Evolutionary conservation across 2,797 vertebrate species (phyloP).

Genomic region (Crocidura indochinensis): DNA sequence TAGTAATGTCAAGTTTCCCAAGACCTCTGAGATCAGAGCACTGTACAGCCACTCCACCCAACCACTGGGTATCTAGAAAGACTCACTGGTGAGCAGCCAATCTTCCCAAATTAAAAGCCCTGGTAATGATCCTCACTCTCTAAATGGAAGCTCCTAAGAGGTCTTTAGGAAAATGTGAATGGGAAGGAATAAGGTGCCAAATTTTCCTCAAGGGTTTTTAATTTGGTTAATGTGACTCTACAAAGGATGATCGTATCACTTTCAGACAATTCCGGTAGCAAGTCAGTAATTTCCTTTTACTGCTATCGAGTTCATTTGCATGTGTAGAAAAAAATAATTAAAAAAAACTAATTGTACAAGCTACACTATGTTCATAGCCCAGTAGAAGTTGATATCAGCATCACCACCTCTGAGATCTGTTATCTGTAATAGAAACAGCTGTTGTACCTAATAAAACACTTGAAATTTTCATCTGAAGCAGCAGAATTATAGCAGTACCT

Average conservation of each 20-base stretch:
- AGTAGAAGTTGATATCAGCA: conserved; percentile 84
- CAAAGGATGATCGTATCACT: conserved; percentile 80
- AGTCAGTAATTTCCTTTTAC: conserved; percentile 89
- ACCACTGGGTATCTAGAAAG: conserved; percentile 35
- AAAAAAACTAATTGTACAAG: conserved; percentile 84
- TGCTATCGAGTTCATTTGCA: conserved; percentile 87
- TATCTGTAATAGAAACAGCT: conserved; percentile 89
- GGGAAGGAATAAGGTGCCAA: conserved; percentile 78
- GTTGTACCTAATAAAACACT: conserved; percentile 90
- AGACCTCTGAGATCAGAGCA: not conserved
- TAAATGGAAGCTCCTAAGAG: conserved; percentile 78
- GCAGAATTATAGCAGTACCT: conserved; percentile 86
- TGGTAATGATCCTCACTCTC: conserved; percentile 76
- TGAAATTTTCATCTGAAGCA: conserved; percentile 85
- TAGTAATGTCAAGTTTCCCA: not conserved
- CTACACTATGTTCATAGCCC: conserved; percentile 85
- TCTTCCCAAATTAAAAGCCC: conserved; percentile 81
- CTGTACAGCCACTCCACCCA: conserved; percentile 1
- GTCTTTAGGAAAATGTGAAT: conserved; percentile 81
- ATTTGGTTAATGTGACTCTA: conserved; percentile 79
- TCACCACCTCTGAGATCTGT: conserved; percentile 87
- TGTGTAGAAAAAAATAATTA: conserved; percentile 82
- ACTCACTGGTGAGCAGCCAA: conserved; percentile 68
- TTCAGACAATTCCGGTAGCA: conserved; percentile 81
- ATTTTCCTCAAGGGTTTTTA: conserved; percentile 85